Conservation (phyloP, 2,113 vertebrate species). For the Aegotheles bennettii region DNA sequence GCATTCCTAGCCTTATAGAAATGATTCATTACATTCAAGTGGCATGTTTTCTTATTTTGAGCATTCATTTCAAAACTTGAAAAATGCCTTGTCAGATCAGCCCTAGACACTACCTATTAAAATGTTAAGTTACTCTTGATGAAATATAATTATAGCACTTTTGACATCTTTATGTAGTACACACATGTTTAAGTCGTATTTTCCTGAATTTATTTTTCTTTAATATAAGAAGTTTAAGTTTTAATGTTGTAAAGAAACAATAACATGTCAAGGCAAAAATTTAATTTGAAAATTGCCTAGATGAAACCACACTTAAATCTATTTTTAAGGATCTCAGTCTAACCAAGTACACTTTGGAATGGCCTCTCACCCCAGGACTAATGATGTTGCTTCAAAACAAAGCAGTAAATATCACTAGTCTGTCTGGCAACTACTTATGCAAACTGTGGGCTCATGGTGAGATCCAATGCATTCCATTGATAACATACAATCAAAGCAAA, state of each 20-base stretch:
- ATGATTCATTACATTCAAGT: constrained; percentile 40
- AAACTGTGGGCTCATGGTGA: background rate
- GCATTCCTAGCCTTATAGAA: constrained; percentile 29
- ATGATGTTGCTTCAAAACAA: background rate
- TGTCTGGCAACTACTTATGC: background rate
- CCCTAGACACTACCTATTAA: constrained; percentile 54
- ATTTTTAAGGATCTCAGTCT: background rate
- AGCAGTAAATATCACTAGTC: background rate
- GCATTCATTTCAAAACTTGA: constrained; percentile 51
- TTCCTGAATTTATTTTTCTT: constrained; percentile 55
- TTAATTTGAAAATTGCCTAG: constrained; percentile 16
- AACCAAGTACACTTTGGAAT: background rate
- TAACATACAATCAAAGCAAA: background rate
- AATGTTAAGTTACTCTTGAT: constrained; percentile 59
- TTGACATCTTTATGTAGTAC: constrained; percentile 57
- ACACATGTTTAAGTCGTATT: constrained; percentile 48
- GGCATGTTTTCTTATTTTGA: constrained; percentile 65
- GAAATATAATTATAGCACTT: constrained; percentile 63
- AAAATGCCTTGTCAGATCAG: constrained; percentile 60
- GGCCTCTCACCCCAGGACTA: background rate
- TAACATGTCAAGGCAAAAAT: constrained; percentile 6
- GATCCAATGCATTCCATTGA: background rate
- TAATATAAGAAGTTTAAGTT: constrained; percentile 26
- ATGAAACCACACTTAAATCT: background rate
- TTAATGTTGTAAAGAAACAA: constrained; percentile 44